Base-by-base conservation (phyloP, 2,888 invertebrate species). In the Papilio protenor region DNA sequence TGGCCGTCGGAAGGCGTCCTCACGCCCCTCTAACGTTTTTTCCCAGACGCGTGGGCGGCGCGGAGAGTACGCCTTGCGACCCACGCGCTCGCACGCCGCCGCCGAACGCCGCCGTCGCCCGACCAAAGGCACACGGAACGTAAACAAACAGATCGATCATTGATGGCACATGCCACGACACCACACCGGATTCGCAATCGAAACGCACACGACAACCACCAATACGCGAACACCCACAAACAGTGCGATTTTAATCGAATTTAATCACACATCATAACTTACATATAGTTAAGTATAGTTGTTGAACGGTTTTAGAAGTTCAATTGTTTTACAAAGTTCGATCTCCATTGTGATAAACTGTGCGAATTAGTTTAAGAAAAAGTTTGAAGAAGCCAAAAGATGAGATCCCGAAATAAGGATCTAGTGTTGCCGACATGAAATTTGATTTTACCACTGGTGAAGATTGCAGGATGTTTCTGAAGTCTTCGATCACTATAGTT, bases 401-500 rank as follows among this genome's bases (percentile, higher is more conserved):
- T 94, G 94, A 90, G 86, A 88, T 87, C 90, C 85, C 90, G 88
- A 84, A 90, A 87, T 86, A 87, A 88, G 86, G 87, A 89, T 83
- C 85, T 88, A 89, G 92, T 94, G 92, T 88, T 94, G 87, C 94
- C 94, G 92, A 94, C 94, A 94, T 94, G 94, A 94, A 86, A 87
- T 83, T 85, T 83, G 83, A 82, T 85, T 85, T 83, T 84, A 84
- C 83, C 81, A 84, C 84, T 81, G 87, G 86, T 82, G 88, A 88
- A 87, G 86, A 87, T 82, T 82, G 85, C 93, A 94, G 92, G 89
- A 94, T 94, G 94, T 87, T 84, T 87, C 88, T 87, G 85, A 88
- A 87, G 89, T 89, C 89, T 83, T 85, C 90, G 80, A 85, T 87
- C 80, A 88, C 87, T 79, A 90, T 89, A 89, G 86, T 92, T 87